These are phyloP conservation scores for Dolomedes plantarius DNA, from an alignment of 2,888 invertebrate genomes.

Conservation along the genomic window DNA sequence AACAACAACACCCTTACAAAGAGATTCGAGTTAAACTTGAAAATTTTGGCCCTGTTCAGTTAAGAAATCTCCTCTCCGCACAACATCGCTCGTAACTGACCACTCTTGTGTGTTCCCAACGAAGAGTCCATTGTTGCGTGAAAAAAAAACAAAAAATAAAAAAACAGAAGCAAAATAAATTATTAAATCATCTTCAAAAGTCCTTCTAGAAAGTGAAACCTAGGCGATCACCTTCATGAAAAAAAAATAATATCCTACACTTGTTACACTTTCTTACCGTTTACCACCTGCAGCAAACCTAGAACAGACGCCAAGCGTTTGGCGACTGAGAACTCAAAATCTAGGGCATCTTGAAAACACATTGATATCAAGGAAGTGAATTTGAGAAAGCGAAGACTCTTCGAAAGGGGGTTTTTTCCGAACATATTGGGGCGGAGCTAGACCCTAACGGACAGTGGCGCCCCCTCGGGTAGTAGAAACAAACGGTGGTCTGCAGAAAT, in stretches of 20 bases:
- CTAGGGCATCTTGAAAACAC: background rate
- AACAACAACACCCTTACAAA: no score
- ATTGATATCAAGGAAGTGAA: constrained; percentile 16
- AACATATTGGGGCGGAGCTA: constrained; percentile 9
- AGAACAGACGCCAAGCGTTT: background rate
- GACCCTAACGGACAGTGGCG: constrained; percentile 12
- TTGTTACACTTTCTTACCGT: background rate
- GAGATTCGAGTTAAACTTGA: no score
- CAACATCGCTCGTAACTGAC: no score
- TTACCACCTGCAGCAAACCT: background rate
- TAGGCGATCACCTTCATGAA: background rate
- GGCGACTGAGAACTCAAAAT: background rate
- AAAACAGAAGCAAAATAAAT: background rate
- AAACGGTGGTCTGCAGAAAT: background rate
- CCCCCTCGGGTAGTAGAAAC: constrained; percentile 1
- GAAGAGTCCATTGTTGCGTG: no score
- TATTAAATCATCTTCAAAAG: background rate
- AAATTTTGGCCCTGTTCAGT: no score
- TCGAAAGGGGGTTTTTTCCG: background rate
- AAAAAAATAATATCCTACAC: background rate
- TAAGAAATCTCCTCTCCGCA: no score
- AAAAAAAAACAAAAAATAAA: background rate
- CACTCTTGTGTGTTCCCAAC: no score
- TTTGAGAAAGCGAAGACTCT: constrained; percentile 3
- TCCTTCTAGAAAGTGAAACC: constrained; percentile 1